A percentile compares a stretch with the other conserved stretches of the same genome.
Conservation (phyloP, 1,140 invertebrate genomes). For the Drosophila truncata region DNA sequence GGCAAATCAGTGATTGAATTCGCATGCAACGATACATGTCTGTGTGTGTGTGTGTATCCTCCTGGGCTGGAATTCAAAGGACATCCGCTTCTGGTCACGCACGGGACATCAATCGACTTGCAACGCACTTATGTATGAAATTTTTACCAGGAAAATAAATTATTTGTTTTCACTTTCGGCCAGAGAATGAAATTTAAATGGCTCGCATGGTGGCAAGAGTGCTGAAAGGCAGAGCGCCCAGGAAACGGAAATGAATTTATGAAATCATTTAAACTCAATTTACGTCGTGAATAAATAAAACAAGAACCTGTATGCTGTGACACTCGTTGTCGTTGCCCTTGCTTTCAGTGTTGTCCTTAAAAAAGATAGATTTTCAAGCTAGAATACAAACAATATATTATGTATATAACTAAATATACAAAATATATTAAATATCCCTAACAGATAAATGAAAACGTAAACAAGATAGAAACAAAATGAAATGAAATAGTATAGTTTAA, state of each 20-base stretch:
- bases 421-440: no score
- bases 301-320: slow-evolving; percentile 41
- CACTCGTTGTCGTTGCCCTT: slow-evolving; percentile 19
- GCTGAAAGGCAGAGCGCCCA: slow-evolving; percentile 11
- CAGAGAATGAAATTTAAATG: slow-evolving; percentile 62
- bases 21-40: neutral
- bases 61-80: slow-evolving; percentile 31
- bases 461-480: no score
- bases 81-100: slow-evolving; percentile 59
- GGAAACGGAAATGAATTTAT: slow-evolving; percentile 83
- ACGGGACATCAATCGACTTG: slow-evolving; percentile 54
- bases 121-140: slow-evolving; percentile 58
- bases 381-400: neutral
- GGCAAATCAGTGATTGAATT: slow-evolving; percentile 61
- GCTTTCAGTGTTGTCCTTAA: neutral
- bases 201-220: slow-evolving; percentile 4
- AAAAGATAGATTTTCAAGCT: neutral
- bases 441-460: no score
- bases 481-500: no score
- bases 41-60: slow-evolving; percentile 14
- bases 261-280: slow-evolving; percentile 81
- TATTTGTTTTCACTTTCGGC: slow-evolving; percentile 53
- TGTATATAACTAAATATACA: neutral
- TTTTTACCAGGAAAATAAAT: slow-evolving; percentile 42
- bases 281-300: slow-evolving; percentile 71